Conservation (phyloP, 2,113 vertebrate species). For the Xenopus laevis region DNA sequence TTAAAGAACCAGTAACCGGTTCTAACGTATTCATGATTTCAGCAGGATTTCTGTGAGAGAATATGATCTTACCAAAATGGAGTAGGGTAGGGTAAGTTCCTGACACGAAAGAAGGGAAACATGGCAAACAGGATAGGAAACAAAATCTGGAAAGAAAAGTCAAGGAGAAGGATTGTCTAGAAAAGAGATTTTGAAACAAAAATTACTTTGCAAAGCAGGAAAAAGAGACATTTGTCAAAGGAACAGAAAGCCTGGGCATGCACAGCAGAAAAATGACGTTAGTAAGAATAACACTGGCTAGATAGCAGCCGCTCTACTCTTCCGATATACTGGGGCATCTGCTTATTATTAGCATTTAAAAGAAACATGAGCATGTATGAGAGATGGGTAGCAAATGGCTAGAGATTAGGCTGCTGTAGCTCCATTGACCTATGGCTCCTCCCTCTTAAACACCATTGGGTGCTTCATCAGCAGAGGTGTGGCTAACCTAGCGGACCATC, state of each 20-base stretch:
- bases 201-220: conserved; percentile 71
- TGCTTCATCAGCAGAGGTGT: too few species aligned
- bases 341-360: too few species aligned
- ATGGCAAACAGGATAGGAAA: conserved; percentile 84
- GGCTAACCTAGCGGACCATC: too few species aligned
- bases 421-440: too few species aligned
- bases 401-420: too few species aligned
- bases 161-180: conserved; percentile 78
- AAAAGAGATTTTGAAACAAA: conserved; percentile 72
- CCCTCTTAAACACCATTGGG: too few species aligned
- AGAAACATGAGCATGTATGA: too few species aligned
- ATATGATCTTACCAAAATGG: conserved; percentile 79
- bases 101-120: conserved; percentile 80
- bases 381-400: too few species aligned
- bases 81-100: conserved; percentile 78
- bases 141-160: conserved; percentile 84
- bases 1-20: neutral
- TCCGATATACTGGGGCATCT: too few species aligned
- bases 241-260: conserved; percentile 57
- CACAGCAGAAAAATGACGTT: conserved; percentile 46
- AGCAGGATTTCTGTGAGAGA: conserved; percentile 57
- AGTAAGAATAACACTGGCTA: neutral
- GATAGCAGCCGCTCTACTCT: too few species aligned
- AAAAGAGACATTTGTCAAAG: conserved; percentile 66
- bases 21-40: too few species aligned